A percentile compares a stretch with the other conserved stretches of the same genome.
phyloP scores from a whole-genome alignment of 2,113 vertebrate genomes.

The Entomyzon cyanotis region DNA sequence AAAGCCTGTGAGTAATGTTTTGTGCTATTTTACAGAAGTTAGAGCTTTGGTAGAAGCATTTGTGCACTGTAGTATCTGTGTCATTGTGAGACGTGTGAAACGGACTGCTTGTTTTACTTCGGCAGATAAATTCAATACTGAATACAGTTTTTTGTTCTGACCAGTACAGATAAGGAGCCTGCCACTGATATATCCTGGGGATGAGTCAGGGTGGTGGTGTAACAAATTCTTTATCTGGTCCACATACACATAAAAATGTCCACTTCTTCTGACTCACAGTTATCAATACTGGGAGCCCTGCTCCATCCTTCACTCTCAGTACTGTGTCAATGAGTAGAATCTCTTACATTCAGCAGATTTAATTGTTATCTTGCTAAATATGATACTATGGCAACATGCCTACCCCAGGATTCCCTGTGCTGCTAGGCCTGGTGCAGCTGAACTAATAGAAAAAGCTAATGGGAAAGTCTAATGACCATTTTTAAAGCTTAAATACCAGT shows the following conservation, averaged over 20 bases:
- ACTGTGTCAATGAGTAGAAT: not conserved
- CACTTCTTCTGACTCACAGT: not conserved
- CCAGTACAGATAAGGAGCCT: slow-evolving; percentile 30
- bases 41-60: not conserved
- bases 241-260: not conserved
- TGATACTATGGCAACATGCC: not conserved
- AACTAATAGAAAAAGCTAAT: slow-evolving; percentile 34
- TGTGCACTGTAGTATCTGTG: not conserved
- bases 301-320: not conserved
- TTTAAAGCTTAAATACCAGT: slow-evolving; percentile 32
- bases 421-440: not conserved
- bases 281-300: not conserved
- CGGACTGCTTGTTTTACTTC: not conserved
- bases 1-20: not conserved
- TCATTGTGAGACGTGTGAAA: not conserved
- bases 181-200: not conserved
- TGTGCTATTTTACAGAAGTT: not conserved
- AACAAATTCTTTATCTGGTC: not conserved
- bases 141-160: slow-evolving; percentile 32
- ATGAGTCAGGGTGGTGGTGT: not conserved
- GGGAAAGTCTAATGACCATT: slow-evolving; percentile 25
- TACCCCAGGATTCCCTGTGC: not conserved
- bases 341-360: not conserved
- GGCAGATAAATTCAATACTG: not conserved
- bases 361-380: not conserved